Percentiles rank a stretch among this genome's conserved stretches.
Evolutionary conservation across 2,888 invertebrate species (phyloP).

Genomic region (Spialia ferax): DNA sequence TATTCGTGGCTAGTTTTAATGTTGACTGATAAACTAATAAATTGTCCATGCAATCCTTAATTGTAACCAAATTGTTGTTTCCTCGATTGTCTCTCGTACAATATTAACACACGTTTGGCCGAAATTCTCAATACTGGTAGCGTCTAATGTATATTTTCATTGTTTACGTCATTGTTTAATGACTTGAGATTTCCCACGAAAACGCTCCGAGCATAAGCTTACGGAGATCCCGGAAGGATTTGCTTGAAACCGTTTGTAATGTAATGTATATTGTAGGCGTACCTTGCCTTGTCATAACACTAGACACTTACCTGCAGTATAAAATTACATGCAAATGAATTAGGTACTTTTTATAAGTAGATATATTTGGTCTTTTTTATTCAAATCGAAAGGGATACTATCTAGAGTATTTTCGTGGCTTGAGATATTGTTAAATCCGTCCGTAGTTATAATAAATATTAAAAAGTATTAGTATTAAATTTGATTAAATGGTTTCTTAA

Average conservation of each 20-base stretch:
- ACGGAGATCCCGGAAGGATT: conserved; percentile 3
- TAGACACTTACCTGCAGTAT: conserved; percentile 8
- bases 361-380: no score
- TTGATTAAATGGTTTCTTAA: no score
- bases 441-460: no score
- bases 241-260: neutral
- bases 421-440: no score
- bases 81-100: conserved; percentile 1
- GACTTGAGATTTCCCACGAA: conserved; percentile 10
- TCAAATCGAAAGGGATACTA: no score
- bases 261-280: conserved; percentile 9
- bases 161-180: conserved; percentile 11
- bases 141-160: conserved; percentile 26
- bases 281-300: conserved; percentile 5
- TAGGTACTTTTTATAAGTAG: neutral
- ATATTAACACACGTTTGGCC: neutral
- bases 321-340: neutral
- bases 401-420: no score
- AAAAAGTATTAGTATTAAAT: no score
- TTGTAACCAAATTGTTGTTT: no score
- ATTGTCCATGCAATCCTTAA: neutral
- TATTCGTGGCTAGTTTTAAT: conserved; percentile 28
- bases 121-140: neutral
- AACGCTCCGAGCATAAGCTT: neutral
- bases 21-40: no score